A percentile compares a stretch with the other conserved stretches of the same genome.
These are phyloP conservation scores for Hydrocynus forskahlii DNA, from an alignment of 2,797 vertebrate genomes.

Conservation along the genomic window DNA sequence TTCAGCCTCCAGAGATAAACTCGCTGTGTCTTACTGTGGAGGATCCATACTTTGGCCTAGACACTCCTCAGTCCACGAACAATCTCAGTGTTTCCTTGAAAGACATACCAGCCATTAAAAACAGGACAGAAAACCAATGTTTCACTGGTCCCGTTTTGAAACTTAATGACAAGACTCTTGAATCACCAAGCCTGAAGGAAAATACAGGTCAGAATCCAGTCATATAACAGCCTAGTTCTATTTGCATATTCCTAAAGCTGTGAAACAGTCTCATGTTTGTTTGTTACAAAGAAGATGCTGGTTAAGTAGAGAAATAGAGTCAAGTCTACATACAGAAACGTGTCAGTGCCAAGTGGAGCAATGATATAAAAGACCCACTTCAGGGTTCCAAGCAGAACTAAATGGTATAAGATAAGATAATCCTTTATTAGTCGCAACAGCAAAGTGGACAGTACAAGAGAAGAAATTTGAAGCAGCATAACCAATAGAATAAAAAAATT, in stretches of 20 bases:
- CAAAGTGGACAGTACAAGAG: no score
- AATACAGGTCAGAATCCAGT: slow-evolving; percentile 22
- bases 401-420: no score
- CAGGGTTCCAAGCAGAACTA: no score
- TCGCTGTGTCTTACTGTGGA: slow-evolving; percentile 73
- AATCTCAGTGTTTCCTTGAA: not conserved
- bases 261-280: not conserved
- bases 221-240: not conserved
- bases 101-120: not conserved
- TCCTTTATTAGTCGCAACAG: no score
- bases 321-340: no score
- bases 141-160: slow-evolving; percentile 52
- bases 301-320: no score
- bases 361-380: no score
- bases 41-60: slow-evolving; percentile 77
- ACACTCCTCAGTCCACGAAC: slow-evolving; percentile 44
- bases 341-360: no score
- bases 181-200: slow-evolving; percentile 14
- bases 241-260: not conserved
- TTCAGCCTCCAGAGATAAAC: not conserved
- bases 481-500: no score
- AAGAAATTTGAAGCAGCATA: no score
- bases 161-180: slow-evolving; percentile 60
- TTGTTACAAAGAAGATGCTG: not conserved
- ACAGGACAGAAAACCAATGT: slow-evolving; percentile 35